phyloP scores from a whole-genome alignment of 2,888 invertebrate genomes.

The Thymelicus acteon region DNA sequence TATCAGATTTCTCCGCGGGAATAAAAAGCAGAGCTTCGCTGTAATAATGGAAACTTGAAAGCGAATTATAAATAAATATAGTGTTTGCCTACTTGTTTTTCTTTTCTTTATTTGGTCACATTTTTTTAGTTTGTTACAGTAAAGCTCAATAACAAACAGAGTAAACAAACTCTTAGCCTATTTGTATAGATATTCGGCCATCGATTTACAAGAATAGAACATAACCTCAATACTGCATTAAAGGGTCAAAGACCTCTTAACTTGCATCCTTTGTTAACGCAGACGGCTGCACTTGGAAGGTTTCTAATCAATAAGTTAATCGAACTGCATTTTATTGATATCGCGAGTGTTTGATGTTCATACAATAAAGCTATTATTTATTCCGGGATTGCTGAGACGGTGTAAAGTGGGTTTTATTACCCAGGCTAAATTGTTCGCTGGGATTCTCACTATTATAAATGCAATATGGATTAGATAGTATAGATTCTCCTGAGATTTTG shows the following conservation, averaged over 20 bases:
- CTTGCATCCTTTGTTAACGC: background rate
- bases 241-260: slow-evolving; percentile 4
- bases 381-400: too few relatives aligned
- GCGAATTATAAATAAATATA: background rate
- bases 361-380: background rate
- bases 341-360: background rate
- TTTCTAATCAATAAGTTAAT: slow-evolving; percentile 29
- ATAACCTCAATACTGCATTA: slow-evolving; percentile 4
- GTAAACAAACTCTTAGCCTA: too few relatives aligned
- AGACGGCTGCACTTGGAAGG: slow-evolving; percentile 17
- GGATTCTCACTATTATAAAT: too few relatives aligned
- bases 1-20: too few relatives aligned
- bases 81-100: too few relatives aligned
- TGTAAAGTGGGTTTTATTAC: background rate
- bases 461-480: too few relatives aligned
- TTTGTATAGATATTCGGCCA: background rate
- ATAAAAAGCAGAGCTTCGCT: too few relatives aligned
- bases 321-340: slow-evolving; percentile 15
- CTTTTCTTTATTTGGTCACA: too few relatives aligned
- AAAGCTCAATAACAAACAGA: too few relatives aligned
- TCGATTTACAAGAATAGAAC: background rate
- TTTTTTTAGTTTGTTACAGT: too few relatives aligned
- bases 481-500: too few relatives aligned
- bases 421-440: background rate
- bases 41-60: background rate